Percentiles rank a stretch among this genome's conserved stretches.
Evolutionary conservation across 2,888 invertebrate genomes (phyloP).

Genomic region (Melanotus villosus): DNA sequence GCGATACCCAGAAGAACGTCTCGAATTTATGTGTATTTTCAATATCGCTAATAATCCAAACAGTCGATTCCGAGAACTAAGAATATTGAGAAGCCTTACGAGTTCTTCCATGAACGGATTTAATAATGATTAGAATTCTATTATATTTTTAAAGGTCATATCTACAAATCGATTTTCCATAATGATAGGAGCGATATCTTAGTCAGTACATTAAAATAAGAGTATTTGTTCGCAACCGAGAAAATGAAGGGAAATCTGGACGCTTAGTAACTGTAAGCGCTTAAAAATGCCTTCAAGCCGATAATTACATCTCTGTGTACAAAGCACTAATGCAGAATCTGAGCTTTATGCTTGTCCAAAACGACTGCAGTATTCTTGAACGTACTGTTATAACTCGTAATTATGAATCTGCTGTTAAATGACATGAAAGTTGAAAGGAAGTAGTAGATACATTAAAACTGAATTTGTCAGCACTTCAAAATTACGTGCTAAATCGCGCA

Average conservation of each 20-base stretch:
- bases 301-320: conserved; percentile 15
- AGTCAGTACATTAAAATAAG: too few species aligned
- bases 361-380: not conserved
- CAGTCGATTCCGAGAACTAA: too few species aligned
- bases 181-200: too few species aligned
- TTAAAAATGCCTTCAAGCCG: conserved; percentile 17
- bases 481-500: conserved; percentile 8
- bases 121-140: too few species aligned
- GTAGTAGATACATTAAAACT: conserved; percentile 12
- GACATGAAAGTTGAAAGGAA: conserved; percentile 8
- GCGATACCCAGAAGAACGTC: too few species aligned
- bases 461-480: conserved; percentile 10
- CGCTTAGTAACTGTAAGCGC: conserved; percentile 5
- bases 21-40: too few species aligned
- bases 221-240: conserved; percentile 2
- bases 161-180: too few species aligned
- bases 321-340: conserved; percentile 10
- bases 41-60: too few species aligned
- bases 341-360: not conserved
- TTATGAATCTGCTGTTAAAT: conserved; percentile 9
- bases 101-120: too few species aligned
- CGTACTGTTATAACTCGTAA: conserved; percentile 7
- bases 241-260: conserved; percentile 1
- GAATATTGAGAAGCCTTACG: too few species aligned
- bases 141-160: too few species aligned